A percentile compares a stretch with the other conserved stretches of the same genome.
These are phyloP conservation scores for Phataginus tetradactyla DNA, from an alignment of 2,797 vertebrate species.

Conservation along the genomic window DNA sequence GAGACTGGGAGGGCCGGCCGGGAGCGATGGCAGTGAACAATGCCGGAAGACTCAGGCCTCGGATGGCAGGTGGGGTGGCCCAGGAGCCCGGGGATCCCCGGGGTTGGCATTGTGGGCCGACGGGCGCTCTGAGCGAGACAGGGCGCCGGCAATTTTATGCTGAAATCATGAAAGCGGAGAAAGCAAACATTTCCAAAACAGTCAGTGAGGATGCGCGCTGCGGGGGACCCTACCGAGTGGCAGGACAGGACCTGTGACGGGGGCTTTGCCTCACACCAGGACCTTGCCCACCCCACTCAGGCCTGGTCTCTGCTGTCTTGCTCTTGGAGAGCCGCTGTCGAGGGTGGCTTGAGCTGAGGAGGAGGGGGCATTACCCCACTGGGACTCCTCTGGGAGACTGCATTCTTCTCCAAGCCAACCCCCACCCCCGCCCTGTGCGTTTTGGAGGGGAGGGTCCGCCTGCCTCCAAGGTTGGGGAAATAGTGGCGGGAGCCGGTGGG, in stretches of 20 bases:
- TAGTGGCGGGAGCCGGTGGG: background rate
- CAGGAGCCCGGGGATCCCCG: slow-evolving; percentile 81
- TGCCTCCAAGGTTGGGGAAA: background rate
- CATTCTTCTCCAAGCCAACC: background rate
- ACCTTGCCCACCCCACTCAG: fast-evolving
- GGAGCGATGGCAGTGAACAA: slow-evolving; percentile 94
- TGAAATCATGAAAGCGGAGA: background rate
- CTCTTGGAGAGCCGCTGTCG: background rate
- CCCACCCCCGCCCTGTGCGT: fast-evolving
- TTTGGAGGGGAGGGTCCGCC: fast-evolving
- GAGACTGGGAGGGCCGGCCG: slow-evolving; percentile 92
- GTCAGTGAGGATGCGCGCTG: background rate
- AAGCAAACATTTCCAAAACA: background rate
- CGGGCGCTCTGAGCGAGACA: fast-evolving
- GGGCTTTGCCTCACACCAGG: too few species aligned
- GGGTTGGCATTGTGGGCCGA: background rate
- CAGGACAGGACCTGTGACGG: fast-evolving
- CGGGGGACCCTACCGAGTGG: fast-evolving
- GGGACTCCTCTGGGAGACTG: fast-evolving
- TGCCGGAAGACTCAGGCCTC: slow-evolving; percentile 91
- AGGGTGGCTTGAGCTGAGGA: fast-evolving
- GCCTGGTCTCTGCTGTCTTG: fast-evolving
- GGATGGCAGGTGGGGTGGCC: slow-evolving; percentile 89
- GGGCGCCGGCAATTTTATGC: background rate
- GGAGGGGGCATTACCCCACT: fast-evolving